A percentile compares a stretch with the other conserved stretches of the same genome.
Conservation (phyloP, 2,888 invertebrate genomes). For the Cylindroiulus punctatus region DNA sequence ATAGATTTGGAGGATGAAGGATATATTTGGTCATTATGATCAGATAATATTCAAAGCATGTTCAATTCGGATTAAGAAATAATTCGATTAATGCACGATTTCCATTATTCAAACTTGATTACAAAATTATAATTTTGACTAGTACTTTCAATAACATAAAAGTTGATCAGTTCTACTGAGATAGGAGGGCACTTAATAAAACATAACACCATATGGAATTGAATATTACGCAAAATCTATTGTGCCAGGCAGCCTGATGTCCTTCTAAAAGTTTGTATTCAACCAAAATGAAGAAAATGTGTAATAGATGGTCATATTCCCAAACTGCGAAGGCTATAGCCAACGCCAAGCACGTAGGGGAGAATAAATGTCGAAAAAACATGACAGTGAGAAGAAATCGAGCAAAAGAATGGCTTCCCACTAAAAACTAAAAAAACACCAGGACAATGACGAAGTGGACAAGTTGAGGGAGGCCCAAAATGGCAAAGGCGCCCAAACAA, state of each 20-base stretch:
- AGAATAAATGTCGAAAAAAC: neutral
- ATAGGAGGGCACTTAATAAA: too few relatives aligned
- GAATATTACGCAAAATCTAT: too few relatives aligned
- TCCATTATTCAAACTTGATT: too few relatives aligned
- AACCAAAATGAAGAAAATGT: neutral
- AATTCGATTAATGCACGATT: too few relatives aligned
- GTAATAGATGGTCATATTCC: neutral
- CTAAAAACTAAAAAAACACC: neutral
- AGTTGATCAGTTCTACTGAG: too few relatives aligned
- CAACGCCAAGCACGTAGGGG: neutral
- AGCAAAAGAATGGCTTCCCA: constrained; percentile 27
- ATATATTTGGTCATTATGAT: too few relatives aligned
- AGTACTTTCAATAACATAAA: too few relatives aligned
- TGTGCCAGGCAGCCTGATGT: neutral
- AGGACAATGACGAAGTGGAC: constrained; percentile 3
- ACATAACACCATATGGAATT: too few relatives aligned
- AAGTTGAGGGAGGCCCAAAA: neutral
- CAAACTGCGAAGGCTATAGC: neutral
- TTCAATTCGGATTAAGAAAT: too few relatives aligned
- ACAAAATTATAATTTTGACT: too few relatives aligned
- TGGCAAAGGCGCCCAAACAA: neutral
- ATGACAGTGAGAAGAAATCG: neutral
- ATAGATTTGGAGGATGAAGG: too few relatives aligned
- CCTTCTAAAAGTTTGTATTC: neutral
- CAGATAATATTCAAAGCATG: too few relatives aligned